Conservation (phyloP, 2,113 vertebrate species). For the Emydocephalus ijimae region DNA sequence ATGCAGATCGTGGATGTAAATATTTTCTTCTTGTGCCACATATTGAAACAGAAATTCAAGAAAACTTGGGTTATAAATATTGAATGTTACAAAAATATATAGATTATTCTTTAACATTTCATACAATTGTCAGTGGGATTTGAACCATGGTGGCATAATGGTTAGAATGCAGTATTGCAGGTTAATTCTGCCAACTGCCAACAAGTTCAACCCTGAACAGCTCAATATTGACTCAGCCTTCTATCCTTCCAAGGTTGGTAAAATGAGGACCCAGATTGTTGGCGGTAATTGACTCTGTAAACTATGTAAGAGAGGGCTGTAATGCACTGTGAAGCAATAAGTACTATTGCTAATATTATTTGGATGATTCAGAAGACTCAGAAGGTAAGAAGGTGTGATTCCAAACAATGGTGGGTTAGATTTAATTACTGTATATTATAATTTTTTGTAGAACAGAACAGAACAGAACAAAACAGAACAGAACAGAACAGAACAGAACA, state of each 20-base stretch:
- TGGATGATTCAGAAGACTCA: background rate
- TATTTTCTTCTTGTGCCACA: constrained; percentile 10
- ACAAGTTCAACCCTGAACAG: background rate
- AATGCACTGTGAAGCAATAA: background rate
- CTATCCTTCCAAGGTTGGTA: background rate
- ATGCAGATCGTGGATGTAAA: constrained; percentile 21
- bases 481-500: too few species aligned
- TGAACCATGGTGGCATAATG: background rate
- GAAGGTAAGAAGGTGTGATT: background rate
- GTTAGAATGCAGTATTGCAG: background rate
- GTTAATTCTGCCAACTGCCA: background rate
- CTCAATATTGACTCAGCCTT: background rate
- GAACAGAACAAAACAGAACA: too few species aligned
- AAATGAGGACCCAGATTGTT: background rate
- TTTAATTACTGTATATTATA: background rate
- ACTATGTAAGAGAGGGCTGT: background rate
- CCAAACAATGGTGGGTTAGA: background rate
- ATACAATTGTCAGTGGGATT: background rate
- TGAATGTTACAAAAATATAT: background rate
- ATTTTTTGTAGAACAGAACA: background rate
- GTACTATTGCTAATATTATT: background rate
- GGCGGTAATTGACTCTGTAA: background rate
- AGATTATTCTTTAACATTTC: background rate
- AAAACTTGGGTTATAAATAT: constrained; percentile 31
- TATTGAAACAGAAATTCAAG: background rate